Evolutionary conservation across 2,797 vertebrate species (phyloP), one percentile per base, ranked within the genome.

Genomic region (Monodelphis domestica): DNA sequence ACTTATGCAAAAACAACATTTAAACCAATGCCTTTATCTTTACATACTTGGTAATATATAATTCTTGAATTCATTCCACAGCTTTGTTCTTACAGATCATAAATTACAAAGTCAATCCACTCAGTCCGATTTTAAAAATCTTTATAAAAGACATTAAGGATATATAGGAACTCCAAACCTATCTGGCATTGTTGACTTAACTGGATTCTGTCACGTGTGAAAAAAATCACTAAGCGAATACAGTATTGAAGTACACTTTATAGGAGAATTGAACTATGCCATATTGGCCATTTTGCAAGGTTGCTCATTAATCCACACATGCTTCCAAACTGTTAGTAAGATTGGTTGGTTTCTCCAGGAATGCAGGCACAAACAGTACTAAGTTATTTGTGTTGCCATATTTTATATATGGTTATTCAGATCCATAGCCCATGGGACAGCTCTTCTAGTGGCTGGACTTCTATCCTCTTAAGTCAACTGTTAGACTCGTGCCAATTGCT

Each of bases 1-100:
- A 90, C 97, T 96, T 97, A 92, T 96, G 98, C 97, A 97, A 98
- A 97, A 97, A 94, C 92, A 90, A 90, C 97, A 33, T 96, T 96
- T 96, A 91, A 96, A 53, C 87, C 84, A 91, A 89, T 91, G 90
- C 92, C 57, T 97, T 94, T 95, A 70, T 96, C 94, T 96, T 96
- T 97, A 96, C 96, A 95, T 96, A 96, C 96, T 96, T 63, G 5
- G 33, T 95, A 96, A 96, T 96, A 50, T 84, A 93, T 29, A 53
- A 17, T 29, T 90, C 95, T 94, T 93, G 92, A 56, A 0, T 87
- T 96, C 96, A 96, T 90, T 95, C 96, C 63, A 93, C 63, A 56
- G 50, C 90, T 91, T 96, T 95, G 63, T 59, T 84, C 92, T 91
- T 29, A 92, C 88, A 95, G 87, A 78, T 96, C 94, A 90, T 96